Evolutionary conservation across 2,797 vertebrate genomes (phyloP).

Genomic region (Crax fasciolata): DNA sequence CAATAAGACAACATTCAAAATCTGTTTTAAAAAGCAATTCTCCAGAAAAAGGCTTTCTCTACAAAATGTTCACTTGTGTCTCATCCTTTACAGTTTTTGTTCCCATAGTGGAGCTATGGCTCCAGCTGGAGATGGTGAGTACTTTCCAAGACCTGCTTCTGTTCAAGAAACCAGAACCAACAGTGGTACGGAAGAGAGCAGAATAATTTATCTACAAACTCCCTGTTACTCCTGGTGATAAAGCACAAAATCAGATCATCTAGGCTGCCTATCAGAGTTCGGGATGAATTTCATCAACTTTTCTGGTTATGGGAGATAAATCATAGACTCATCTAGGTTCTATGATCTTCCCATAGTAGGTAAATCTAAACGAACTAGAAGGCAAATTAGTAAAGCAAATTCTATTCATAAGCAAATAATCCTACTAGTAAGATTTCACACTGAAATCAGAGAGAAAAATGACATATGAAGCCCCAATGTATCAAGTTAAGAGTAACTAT

Average conservation of each 20-base stretch:
- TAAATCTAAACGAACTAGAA: neutral
- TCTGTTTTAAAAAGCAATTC: neutral
- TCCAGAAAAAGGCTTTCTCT: neutral
- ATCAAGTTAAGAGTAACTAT: neutral
- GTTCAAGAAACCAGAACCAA: neutral
- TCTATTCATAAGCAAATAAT: neutral
- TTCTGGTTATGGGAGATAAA: neutral
- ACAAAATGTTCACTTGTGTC: accelerated
- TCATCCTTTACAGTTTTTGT: neutral
- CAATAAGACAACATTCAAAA: neutral
- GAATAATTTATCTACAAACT: neutral
- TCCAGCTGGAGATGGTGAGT: neutral
- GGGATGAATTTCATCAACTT: neutral
- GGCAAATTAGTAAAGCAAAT: neutral
- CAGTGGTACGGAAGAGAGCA: neutral
- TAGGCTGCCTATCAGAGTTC: neutral
- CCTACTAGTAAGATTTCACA: neutral
- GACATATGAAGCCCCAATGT: neutral
- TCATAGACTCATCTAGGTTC: neutral
- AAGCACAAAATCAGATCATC: accelerated
- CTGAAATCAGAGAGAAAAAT: neutral
- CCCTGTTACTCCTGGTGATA: neutral
- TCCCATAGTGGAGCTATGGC: neutral
- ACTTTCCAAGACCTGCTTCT: neutral
- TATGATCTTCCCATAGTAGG: neutral